These are phyloP conservation scores for Pluvianellus socialis DNA, from an alignment of 2,113 vertebrate genomes.

Conservation along the genomic window DNA sequence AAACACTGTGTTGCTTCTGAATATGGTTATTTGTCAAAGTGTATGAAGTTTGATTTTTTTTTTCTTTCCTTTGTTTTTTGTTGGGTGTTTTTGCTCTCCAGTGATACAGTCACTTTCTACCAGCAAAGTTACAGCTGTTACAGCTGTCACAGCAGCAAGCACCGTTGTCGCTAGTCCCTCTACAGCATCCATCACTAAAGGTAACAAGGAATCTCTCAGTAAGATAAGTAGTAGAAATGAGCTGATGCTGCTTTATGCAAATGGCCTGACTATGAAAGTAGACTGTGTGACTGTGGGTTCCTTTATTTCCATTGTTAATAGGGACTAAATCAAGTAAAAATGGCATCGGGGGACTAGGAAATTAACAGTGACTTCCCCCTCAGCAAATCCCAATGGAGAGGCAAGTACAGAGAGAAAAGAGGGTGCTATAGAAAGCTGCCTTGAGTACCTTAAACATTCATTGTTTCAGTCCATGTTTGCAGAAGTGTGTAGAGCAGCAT, in stretches of 20 bases:
- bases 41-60: background rate
- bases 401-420: background rate
- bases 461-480: background rate
- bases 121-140: conserved; percentile 68
- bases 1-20: conserved; percentile 21
- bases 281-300: background rate
- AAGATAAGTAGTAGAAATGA: background rate
- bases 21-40: background rate
- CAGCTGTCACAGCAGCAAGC: conserved; percentile 60
- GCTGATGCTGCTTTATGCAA: background rate
- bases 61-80: background rate
- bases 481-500: background rate
- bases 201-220: conserved; percentile 56
- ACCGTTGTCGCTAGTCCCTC: conserved; percentile 48
- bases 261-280: background rate
- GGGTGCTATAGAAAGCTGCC: background rate
- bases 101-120: conserved; percentile 79
- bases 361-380: background rate
- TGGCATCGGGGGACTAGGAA: background rate
- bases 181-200: conserved; percentile 67
- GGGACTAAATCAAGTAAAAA: background rate
- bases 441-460: background rate
- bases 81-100: background rate
- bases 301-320: background rate
- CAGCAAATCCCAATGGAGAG: background rate